phyloP scores from a whole-genome alignment of 1,140 invertebrate genomes.

The Oreohelix idahoensis region DNA sequence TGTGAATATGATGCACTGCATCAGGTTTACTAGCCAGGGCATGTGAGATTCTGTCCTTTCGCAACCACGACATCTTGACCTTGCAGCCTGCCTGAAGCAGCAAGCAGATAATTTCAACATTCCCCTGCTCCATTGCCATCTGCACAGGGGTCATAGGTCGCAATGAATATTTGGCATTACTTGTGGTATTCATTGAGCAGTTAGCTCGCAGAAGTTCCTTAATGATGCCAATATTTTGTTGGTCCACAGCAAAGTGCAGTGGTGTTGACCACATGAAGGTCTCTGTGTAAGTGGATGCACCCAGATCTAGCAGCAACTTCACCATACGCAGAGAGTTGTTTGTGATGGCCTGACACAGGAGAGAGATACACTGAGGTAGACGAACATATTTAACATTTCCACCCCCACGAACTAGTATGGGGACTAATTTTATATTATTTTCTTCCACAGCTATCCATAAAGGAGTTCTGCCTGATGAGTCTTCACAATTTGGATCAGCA shows the following conservation, averaged over 20 bases:
- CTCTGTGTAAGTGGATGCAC: constrained; percentile 22
- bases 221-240: constrained; percentile 31
- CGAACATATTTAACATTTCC: constrained; percentile 46
- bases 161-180: constrained; percentile 38
- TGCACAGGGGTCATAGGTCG: constrained; percentile 33
- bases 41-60: constrained; percentile 13
- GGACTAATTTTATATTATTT: constrained; percentile 50
- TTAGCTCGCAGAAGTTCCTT: constrained; percentile 26
- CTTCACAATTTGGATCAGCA: constrained; percentile 50
- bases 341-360: constrained; percentile 20
- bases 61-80: constrained; percentile 25
- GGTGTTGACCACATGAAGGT: constrained; percentile 41
- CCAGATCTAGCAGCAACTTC: constrained; percentile 25
- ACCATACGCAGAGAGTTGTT: constrained; percentile 33
- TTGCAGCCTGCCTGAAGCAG: constrained; percentile 22
- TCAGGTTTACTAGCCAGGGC: constrained; percentile 15
- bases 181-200: constrained; percentile 35
- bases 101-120: constrained; percentile 29
- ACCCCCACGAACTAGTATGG: constrained; percentile 46
- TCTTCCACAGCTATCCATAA: constrained; percentile 51
- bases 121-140: constrained; percentile 27
- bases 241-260: constrained; percentile 31
- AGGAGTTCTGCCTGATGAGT: constrained; percentile 47
- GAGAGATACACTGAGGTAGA: constrained; percentile 31
- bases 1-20: constrained; percentile 12